Evolutionary conservation across 2,797 vertebrate species (phyloP), one percentile per base, ranked within the genome.

Genomic region (Acanthurus tractus): DNA sequence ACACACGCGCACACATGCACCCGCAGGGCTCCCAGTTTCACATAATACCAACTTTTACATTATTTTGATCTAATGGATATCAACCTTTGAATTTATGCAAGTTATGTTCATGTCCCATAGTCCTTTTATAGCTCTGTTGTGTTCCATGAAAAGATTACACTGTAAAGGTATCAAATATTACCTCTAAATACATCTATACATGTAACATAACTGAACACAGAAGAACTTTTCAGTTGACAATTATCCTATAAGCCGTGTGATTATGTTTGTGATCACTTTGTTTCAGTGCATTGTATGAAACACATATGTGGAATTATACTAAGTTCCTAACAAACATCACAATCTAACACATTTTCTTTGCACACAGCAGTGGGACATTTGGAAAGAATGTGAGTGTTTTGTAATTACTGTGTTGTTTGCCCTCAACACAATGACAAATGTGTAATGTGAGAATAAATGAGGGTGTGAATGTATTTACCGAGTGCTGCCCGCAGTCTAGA

Each of bases 381-480:
- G 64, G 44, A 74, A 25, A 49, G 34, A 10, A 13, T 68, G 49
- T 46, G 70, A 78, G 23, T 50, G 20, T 50, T 66, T 3, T 72
- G 49, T 65, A 79, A 74, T 71, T 58, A 58, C 53, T 29, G 22
- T 11, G 53, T 17, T 44, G 46, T 2, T 6, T 46, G 52, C 23
- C 11, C 22, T 76, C 64, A 23, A 8, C 56, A 29, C 38, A 70
- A n/a, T 76, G 68, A 65, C 49, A 58, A 66, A 64, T 54, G 45
- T 49, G 20, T 72, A 44, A 73, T 52, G 48, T 71, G 61, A 74
- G 53, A 84, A 70, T 82, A 54, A 23, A 44, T 36, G 78, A 73
- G 57, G 57, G 74, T 61, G 55, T 40, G 20, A 69, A 45, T 14
- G 36, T 44, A 44, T 80, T 56, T 63, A 46, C 40, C 14, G 55